Percentiles rank a stretch among this genome's conserved stretches.
phyloP scores from a whole-genome alignment of 2,113 vertebrate genomes.

The Rynchops niger region DNA sequence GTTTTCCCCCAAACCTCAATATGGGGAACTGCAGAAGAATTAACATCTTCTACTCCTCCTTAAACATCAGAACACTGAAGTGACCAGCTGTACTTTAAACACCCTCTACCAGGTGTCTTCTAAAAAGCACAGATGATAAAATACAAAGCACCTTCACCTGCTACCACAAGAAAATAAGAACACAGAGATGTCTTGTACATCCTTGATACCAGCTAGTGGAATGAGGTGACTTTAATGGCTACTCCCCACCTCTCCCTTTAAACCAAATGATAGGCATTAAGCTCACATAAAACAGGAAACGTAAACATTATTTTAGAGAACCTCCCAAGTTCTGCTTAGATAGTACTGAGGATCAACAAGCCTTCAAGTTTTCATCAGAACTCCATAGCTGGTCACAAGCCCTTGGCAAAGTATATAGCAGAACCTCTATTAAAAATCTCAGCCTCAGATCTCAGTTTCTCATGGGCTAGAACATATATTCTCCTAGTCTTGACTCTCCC shows the following conservation, averaged over 20 bases:
- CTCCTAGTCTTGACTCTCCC: background rate
- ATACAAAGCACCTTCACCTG: background rate
- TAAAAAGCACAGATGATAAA: background rate
- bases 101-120: background rate
- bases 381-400: background rate
- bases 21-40: background rate
- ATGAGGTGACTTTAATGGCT: accelerated
- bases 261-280: background rate
- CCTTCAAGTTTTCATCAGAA: background rate
- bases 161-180: background rate
- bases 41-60: background rate
- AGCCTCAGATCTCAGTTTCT: background rate
- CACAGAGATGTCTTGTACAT: background rate
- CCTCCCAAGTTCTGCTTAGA: background rate
- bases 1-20: background rate
- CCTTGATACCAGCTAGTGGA: background rate
- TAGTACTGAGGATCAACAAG: background rate
- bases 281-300: background rate
- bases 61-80: background rate
- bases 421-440: background rate
- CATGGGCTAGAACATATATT: background rate
- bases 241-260: background rate
- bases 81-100: background rate
- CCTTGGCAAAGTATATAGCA: background rate
- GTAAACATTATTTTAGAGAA: background rate